Evolutionary conservation across 1,140 invertebrate genomes (phyloP), one percentile per base, ranked within the genome.

Genomic region (Alviniconcha marisindica): DNA sequence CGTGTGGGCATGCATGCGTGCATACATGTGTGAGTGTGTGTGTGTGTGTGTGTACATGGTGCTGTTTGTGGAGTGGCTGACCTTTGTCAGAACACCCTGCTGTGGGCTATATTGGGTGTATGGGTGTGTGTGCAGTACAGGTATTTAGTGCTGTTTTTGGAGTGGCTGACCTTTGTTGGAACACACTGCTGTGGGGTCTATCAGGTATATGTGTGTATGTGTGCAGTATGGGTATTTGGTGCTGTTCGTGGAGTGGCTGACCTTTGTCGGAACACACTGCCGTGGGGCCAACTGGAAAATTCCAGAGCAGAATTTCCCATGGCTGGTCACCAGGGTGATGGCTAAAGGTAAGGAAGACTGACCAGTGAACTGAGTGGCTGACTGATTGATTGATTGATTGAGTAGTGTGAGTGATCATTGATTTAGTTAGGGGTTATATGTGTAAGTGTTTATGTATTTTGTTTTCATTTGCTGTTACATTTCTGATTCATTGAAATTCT

Each of bases 161-260:
- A 91, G 82, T 91, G 91, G 91, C 18, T 90, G 77, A 90, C 90
- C 21, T 91, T 91, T 87, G 85, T 91, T 1, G 84, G 82, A 60
- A 91, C 90, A 14, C 91, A 91, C 44, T 81, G 66, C 44, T 83
- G 86, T 82, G 91, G 90, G 31, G 31, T 89, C 28, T n/a, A n/a
- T n/a, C n/a, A n/a, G n/a, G n/a, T 56, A 5, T 63, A 18, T 63
- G 77, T 79, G 36, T 73, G 71, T 71, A 78, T 77, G 73, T 74
- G 7, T 87, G 31, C 85, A 91, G 91, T 90, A 85, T 87, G 91
- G 90, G 15, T 91, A 91, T 83, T 83, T 88, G 83, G 84, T 91
- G 10, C 85, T 89, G 33, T 71, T 88, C 63, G 56, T 90, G 28
- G 91, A 91, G 82, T 91, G 91, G 91, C 18, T 90, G 77, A 90